Evolutionary conservation across 2,797 vertebrate species (phyloP), one percentile per base, ranked within the genome.

Genomic region (Acanthopagrus latus): DNA sequence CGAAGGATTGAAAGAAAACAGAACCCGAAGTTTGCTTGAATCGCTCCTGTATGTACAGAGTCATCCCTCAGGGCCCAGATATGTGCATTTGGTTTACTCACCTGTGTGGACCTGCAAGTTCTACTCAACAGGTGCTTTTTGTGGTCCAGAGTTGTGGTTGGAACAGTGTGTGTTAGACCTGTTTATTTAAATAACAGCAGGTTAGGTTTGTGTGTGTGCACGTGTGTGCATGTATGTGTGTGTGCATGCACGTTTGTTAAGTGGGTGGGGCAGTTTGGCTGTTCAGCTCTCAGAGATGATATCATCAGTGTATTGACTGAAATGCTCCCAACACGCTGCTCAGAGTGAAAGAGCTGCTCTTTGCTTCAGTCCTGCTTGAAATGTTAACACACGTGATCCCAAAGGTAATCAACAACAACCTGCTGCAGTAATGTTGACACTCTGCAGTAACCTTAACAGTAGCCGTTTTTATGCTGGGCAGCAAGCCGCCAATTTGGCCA

Each of bases 21-120:
- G 63, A 80, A 6, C 11, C 12, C 25, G 43, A 9, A 7, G 69
- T 79, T 86, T 66, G 63, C 52, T 66, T 69, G 75, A 89, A 83
- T 87, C 74, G 21, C 65, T 82, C 50, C 65, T 90, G 87, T 91
- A 64, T 83, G 72, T 69, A 25, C 76, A 38, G 51, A 65, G 68
- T 67, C 76, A 60, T 78, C 67, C 55, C 56, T 79, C 38, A 60
- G 52, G 41, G 63, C 64, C 51, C 71, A 74, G 44, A 68, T 74
- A 18, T 80, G 64, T 71, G 73, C 65, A 64, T 80, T 83, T 83
- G 81, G 78, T 89, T 87, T 88, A 82, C 75, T 83, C 86, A 92
- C 91, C 89, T 91, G 91, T 86, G 79, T 82, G 70, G 89, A 86
- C 88, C 77, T 85, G 80, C 64, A 25, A 71, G 74, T 71, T 55